Conservation (phyloP, 2,888 invertebrate species). For the Miltochrista miniata region DNA sequence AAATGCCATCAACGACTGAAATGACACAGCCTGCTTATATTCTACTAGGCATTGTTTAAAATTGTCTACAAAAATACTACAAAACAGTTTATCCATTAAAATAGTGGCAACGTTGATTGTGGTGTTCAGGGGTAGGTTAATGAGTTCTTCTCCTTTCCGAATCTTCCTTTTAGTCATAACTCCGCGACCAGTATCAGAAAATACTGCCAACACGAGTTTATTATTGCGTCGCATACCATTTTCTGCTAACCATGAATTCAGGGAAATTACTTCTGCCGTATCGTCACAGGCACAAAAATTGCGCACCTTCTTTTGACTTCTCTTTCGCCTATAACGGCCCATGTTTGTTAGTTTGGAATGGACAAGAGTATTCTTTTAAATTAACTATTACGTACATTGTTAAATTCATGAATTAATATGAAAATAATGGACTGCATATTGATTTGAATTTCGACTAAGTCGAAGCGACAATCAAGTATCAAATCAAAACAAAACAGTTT, state of each 20-base stretch:
- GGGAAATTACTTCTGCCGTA: slow-evolving; percentile 64
- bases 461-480: too few species aligned
- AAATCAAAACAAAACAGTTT: too few species aligned
- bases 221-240: slow-evolving; percentile 83
- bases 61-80: slow-evolving; percentile 72
- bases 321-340: slow-evolving; percentile 79
- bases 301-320: slow-evolving; percentile 57
- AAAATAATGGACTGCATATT: too few species aligned
- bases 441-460: too few species aligned
- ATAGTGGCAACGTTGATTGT: slow-evolving; percentile 84
- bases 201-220: slow-evolving; percentile 83
- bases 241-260: slow-evolving; percentile 81
- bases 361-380: neutral
- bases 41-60: slow-evolving; percentile 70
- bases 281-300: slow-evolving; percentile 62
- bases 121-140: slow-evolving; percentile 83
- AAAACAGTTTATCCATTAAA: slow-evolving; percentile 80
- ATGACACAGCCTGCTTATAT: slow-evolving; percentile 72
- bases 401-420: too few species aligned
- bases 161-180: slow-evolving; percentile 85
- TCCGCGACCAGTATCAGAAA: slow-evolving; percentile 89
- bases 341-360: slow-evolving; percentile 43
- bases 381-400: neutral
- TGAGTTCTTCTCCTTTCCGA: slow-evolving; percentile 81
- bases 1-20: slow-evolving; percentile 89